A percentile compares a stretch with the other conserved stretches of the same genome.
phyloP scores from a whole-genome alignment of 2,888 invertebrate genomes.

The Hololepta plana region DNA sequence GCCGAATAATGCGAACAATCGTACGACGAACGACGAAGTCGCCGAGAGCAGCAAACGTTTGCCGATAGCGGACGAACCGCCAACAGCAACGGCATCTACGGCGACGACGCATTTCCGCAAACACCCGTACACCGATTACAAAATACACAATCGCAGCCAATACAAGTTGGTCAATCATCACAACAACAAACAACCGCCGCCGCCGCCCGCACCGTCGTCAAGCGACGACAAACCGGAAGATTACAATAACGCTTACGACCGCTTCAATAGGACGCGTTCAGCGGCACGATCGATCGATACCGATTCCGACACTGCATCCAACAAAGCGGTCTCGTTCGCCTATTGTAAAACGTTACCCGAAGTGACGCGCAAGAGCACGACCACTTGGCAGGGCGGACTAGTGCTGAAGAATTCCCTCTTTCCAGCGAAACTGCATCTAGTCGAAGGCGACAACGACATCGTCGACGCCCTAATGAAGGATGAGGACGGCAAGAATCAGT shows the following conservation, averaged over 20 bases:
- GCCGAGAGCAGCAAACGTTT: constrained; percentile 37
- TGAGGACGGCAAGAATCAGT: constrained; percentile 81
- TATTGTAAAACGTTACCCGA: constrained; percentile 66
- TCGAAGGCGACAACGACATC: constrained; percentile 85
- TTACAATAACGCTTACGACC: constrained; percentile 44
- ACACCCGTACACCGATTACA: no score
- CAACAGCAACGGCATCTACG: constrained; percentile 49
- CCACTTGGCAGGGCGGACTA: constrained; percentile 93
- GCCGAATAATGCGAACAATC: constrained; percentile 40
- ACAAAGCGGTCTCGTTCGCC: constrained; percentile 52
- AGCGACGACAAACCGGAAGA: constrained; percentile 58
- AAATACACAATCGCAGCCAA: no score
- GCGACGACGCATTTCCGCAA: no score
- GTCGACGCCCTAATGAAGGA: constrained; percentile 90
- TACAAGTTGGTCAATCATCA: no score
- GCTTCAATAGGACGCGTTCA: constrained; percentile 61
- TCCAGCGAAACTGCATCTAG: constrained; percentile 86
- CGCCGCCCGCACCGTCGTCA: constrained; percentile 53
- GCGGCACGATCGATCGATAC: constrained; percentile 60
- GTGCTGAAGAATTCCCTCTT: constrained; percentile 91
- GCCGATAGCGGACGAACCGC: constrained; percentile 24
- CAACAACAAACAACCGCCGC: constrained; percentile 33
- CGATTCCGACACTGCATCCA: constrained; percentile 65
- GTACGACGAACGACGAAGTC: constrained; percentile 45
- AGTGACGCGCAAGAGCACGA: constrained; percentile 69